phyloP scores from a whole-genome alignment of 2,113 vertebrate species.

The Amazona guildingii region DNA sequence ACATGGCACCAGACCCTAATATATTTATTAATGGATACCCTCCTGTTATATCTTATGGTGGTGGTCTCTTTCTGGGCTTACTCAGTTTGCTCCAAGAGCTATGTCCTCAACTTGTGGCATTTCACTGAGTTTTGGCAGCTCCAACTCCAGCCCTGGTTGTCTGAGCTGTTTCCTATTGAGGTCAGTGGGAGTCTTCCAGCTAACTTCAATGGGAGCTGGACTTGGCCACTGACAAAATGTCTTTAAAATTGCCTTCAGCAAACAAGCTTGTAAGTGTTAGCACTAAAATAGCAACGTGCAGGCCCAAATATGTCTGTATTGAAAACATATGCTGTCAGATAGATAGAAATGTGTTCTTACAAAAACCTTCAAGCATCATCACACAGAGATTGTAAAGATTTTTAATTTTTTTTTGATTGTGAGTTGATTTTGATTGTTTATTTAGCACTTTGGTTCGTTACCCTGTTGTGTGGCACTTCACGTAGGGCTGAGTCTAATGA shows the following conservation, averaged over 20 bases:
- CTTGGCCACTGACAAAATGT: conserved; percentile 40
- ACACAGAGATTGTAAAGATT: not conserved
- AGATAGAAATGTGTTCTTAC: not conserved
- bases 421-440: not conserved
- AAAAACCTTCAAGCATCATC: not conserved
- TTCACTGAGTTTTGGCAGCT: not conserved
- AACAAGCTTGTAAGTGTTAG: conserved; percentile 40
- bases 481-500: not conserved
- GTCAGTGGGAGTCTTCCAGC: conserved; percentile 31
- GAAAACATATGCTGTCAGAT: conserved; percentile 33
- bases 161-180: conserved; percentile 52
- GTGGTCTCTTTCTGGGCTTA: not conserved
- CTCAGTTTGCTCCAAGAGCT: not conserved
- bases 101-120: not conserved
- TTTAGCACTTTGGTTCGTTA: not conserved
- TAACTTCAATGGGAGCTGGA: conserved; percentile 40
- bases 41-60: not conserved
- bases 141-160: not conserved
- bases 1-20: not conserved
- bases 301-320: conserved; percentile 45
- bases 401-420: not conserved
- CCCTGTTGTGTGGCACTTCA: not conserved
- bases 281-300: conserved; percentile 15
- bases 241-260: conserved; percentile 55
- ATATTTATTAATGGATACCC: not conserved